phyloP scores from a whole-genome alignment of 1,140 invertebrate genomes.

The Hylyphantes graminicola region DNA sequence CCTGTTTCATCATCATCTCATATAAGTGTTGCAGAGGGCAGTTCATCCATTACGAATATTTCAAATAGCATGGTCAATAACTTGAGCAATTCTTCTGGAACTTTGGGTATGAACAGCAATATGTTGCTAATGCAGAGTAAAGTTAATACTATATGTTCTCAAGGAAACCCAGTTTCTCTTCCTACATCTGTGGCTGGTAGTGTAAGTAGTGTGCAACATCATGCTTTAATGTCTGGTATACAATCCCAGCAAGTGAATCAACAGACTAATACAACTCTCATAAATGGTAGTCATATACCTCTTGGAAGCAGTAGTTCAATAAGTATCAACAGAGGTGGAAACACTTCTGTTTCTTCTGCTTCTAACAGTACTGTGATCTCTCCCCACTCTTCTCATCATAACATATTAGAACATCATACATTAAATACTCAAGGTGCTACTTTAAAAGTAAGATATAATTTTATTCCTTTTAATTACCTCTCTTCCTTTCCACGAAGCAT shows the following conservation, averaged over 20 bases:
- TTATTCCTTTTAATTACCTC: not conserved
- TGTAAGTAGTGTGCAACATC: slow-evolving; percentile 57
- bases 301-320: slow-evolving; percentile 57
- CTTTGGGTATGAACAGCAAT: slow-evolving; percentile 50
- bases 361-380: slow-evolving; percentile 56
- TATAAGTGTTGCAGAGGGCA: slow-evolving; percentile 51
- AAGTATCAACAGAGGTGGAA: slow-evolving; percentile 42
- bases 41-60: slow-evolving; percentile 57
- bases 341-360: slow-evolving; percentile 48
- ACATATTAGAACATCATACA: slow-evolving; percentile 54
- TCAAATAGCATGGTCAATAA: slow-evolving; percentile 59
- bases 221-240: slow-evolving; percentile 33
- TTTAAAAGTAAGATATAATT: slow-evolving; percentile 43
- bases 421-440: slow-evolving; percentile 60
- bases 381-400: slow-evolving; percentile 55
- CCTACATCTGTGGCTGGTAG: slow-evolving; percentile 53
- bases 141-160: slow-evolving; percentile 37
- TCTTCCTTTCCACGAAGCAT: not conserved
- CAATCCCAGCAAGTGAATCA: slow-evolving; percentile 46
- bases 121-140: slow-evolving; percentile 46
- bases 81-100: slow-evolving; percentile 53
- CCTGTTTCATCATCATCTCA: slow-evolving; percentile 45
- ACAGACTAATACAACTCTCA: slow-evolving; percentile 63
- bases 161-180: slow-evolving; percentile 44
- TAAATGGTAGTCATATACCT: slow-evolving; percentile 67